A percentile compares a stretch with the other conserved stretches of the same genome.
Evolutionary conservation across 2,113 vertebrate genomes (phyloP).

Genomic region (Alligator sinensis): DNA sequence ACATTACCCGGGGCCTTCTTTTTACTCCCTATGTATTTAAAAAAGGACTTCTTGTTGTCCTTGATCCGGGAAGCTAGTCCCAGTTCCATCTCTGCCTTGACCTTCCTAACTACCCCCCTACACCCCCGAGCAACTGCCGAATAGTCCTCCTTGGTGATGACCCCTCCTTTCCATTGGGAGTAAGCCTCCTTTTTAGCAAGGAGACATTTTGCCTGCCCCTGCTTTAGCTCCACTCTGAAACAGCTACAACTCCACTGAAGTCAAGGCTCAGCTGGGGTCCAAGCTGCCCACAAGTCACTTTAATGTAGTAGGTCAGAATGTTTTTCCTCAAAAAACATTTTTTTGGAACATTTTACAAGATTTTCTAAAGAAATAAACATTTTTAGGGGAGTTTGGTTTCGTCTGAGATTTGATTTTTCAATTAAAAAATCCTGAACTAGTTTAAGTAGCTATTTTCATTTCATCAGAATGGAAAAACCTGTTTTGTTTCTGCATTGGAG

Average conservation of each 20-base stretch:
- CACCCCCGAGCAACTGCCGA: no score
- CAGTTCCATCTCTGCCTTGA: no score
- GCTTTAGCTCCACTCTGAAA: not conserved
- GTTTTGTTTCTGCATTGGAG: not conserved
- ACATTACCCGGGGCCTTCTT: no score
- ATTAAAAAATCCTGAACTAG: not conserved
- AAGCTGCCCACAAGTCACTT: not conserved
- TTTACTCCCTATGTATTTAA: no score
- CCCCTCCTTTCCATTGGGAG: no score
- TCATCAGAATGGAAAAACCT: rapidly evolving
- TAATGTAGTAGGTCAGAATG: not conserved
- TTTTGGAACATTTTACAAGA: not conserved
- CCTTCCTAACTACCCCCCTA: no score
- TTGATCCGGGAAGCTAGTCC: no score
- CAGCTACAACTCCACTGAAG: no score
- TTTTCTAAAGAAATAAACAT: not conserved
- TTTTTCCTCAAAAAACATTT: not conserved
- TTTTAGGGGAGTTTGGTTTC: not conserved
- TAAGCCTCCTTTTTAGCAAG: no score
- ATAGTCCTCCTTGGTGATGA: no score
- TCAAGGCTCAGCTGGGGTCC: not conserved
- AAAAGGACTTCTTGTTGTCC: no score
- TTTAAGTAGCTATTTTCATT: not conserved
- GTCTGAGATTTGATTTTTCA: not conserved
- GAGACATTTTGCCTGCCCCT: no score